Percentiles rank a stretch among this genome's conserved stretches.
phyloP scores from a whole-genome alignment of 2,888 invertebrate genomes.

The Papilio gigon region DNA sequence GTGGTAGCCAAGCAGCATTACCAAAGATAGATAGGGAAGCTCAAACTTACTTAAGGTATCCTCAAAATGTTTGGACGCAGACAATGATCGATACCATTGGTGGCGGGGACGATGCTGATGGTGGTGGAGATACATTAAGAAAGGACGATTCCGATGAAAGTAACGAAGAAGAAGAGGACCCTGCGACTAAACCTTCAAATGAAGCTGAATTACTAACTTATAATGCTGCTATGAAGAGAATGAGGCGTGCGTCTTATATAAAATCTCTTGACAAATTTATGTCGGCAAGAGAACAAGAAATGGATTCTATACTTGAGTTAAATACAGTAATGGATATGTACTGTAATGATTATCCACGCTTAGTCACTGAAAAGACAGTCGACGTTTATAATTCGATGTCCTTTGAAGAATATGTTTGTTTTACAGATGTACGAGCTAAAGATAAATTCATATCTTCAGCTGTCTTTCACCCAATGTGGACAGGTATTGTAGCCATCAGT shows the following conservation, averaged over 20 bases:
- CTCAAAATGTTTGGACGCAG: conserved; percentile 87
- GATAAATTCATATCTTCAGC: conserved; percentile 85
- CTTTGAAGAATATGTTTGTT: conserved; percentile 83
- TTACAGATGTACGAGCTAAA: conserved; percentile 85
- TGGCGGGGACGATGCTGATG: conserved; percentile 52
- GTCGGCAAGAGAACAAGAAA: conserved; percentile 54
- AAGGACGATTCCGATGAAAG: conserved; percentile 49
- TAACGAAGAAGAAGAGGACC: conserved; percentile 56
- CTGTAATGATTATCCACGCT: conserved; percentile 82
- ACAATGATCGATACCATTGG: conserved; percentile 75
- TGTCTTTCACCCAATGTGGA: conserved; percentile 87
- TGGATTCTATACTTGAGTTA: conserved; percentile 69
- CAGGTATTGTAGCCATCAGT: conserved; percentile 86
- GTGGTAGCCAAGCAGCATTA: conserved; percentile 83
- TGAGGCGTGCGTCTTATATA: conserved; percentile 70
- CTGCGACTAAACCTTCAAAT: conserved; percentile 54
- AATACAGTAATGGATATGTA: conserved; percentile 84
- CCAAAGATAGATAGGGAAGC: conserved; percentile 71
- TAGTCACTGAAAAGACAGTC: conserved; percentile 65
- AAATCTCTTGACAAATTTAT: conserved; percentile 66
- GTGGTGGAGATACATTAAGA: conserved; percentile 61
- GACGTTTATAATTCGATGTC: conserved; percentile 66
- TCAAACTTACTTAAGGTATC: conserved; percentile 87
- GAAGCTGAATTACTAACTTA: conserved; percentile 64
- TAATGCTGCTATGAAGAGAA: conserved; percentile 59